Conservation (phyloP, 2,113 vertebrate species). For the Papio anubis region DNA sequence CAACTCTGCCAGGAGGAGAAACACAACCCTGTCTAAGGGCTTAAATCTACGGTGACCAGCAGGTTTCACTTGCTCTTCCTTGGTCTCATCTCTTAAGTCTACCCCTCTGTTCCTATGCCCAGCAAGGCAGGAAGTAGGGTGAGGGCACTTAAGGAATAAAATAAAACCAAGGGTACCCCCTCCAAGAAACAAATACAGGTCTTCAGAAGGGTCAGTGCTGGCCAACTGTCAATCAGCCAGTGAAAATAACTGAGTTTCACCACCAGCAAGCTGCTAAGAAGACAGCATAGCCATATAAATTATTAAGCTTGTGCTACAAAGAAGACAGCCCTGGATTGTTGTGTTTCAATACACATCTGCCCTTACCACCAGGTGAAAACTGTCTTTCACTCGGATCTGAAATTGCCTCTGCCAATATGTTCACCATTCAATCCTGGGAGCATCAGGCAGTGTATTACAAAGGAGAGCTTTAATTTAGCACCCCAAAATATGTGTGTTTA, state of each 20-base stretch:
- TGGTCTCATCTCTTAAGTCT: neutral
- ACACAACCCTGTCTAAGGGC: neutral
- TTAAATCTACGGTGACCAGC: accelerated
- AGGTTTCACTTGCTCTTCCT: neutral
- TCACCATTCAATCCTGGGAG: neutral
- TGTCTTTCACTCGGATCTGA: neutral
- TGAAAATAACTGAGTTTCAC: neutral
- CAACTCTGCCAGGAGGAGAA: neutral
- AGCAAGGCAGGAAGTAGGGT: neutral
- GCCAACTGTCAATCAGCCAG: neutral
- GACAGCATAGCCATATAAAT: neutral
- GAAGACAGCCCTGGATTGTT: too few species aligned
- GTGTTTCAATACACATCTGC: neutral
- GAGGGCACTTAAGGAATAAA: neutral
- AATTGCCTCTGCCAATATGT: neutral
- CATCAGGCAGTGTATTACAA: neutral
- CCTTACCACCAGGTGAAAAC: neutral
- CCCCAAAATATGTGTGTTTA: neutral
- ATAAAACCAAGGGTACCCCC: neutral
- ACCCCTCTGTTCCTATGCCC: neutral
- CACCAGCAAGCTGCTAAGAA: neutral
- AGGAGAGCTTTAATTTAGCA: neutral
- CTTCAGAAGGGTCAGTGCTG: neutral
- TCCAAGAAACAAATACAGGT: neutral
- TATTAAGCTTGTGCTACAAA: neutral